These are phyloP conservation scores for Eristalis arbustorum DNA, from an alignment of 2,888 invertebrate genomes.

Conservation along the genomic window DNA sequence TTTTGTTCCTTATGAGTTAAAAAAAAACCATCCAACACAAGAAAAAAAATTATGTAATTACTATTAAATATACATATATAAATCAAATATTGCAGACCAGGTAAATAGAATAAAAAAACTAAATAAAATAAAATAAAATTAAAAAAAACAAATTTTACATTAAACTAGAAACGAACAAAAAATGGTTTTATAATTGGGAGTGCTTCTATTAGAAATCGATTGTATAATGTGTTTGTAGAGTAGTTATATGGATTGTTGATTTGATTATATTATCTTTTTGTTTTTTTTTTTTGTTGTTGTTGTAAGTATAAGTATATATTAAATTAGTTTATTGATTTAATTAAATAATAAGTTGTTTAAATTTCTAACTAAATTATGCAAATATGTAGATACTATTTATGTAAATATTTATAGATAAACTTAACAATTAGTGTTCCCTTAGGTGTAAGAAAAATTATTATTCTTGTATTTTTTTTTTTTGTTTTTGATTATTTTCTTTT, in stretches of 20 bases:
- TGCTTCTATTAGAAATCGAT: slow-evolving; percentile 67
- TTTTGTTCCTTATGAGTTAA: slow-evolving; percentile 59
- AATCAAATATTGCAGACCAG: slow-evolving; percentile 71
- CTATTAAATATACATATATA: slow-evolving; percentile 66
- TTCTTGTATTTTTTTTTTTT: background rate
- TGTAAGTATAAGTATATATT: slow-evolving; percentile 69
- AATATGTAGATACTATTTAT: slow-evolving; percentile 32
- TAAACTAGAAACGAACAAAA: slow-evolving; percentile 76
- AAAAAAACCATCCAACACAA: slow-evolving; percentile 60
- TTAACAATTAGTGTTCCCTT: slow-evolving; percentile 53
- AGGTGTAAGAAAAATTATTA: slow-evolving; percentile 40
- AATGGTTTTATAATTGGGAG: slow-evolving; percentile 74
- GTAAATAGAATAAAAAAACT: slow-evolving; percentile 55
- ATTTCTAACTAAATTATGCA: slow-evolving; percentile 67
- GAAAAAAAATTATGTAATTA: slow-evolving; percentile 51
- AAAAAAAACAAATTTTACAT: slow-evolving; percentile 75
- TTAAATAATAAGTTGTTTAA: slow-evolving; percentile 59
- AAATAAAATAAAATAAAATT: slow-evolving; percentile 64
- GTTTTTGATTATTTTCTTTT: background rate
- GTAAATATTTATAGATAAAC: slow-evolving; percentile 56
- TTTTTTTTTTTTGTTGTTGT: slow-evolving; percentile 29
- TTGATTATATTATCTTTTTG: slow-evolving; percentile 42
- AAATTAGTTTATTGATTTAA: slow-evolving; percentile 68
- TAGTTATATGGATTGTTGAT: slow-evolving; percentile 29
- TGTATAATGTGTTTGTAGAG: slow-evolving; percentile 31